A percentile compares a stretch with the other conserved stretches of the same genome.
Conservation (phyloP, 1,140 invertebrate genomes). For the Procambarus virginalis region DNA sequence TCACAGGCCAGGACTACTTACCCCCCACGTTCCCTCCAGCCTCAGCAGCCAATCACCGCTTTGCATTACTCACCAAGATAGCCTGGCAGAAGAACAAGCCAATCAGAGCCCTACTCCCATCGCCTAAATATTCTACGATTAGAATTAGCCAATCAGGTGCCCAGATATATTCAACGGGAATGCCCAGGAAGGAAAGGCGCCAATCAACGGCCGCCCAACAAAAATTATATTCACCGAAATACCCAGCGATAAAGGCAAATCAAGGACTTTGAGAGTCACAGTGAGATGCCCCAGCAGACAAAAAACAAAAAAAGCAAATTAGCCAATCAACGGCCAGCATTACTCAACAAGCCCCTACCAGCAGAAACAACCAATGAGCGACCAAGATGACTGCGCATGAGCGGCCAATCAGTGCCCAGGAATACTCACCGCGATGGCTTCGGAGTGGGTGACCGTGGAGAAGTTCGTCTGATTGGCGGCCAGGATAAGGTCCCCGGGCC, state of each 20-base stretch:
- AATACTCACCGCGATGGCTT: conserved; percentile 60
- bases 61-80: conserved; percentile 67
- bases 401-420: neutral
- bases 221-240: conserved; percentile 45
- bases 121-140: conserved; percentile 35
- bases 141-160: conserved; percentile 54
- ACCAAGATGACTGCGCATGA: neutral
- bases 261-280: neutral
- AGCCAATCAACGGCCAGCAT: conserved; percentile 12
- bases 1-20: conserved; percentile 15
- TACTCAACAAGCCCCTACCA: conserved; percentile 2
- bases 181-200: conserved; percentile 3
- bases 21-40: conserved; percentile 3
- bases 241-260: conserved; percentile 13
- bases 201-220: conserved; percentile 8
- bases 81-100: conserved; percentile 63
- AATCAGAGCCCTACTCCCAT: conserved; percentile 50
- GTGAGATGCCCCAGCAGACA: neutral
- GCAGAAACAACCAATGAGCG: conserved; percentile 29
- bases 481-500: conserved; percentile 50
- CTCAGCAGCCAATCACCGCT: conserved; percentile 37
- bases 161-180: conserved; percentile 21
- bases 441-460: conserved; percentile 54
- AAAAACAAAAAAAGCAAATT: conserved; percentile 1
- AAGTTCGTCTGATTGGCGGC: conserved; percentile 60